Evolutionary conservation across 2,113 vertebrate species (phyloP), one percentile per base, ranked within the genome.

Genomic region (Ceratotherium simum): DNA sequence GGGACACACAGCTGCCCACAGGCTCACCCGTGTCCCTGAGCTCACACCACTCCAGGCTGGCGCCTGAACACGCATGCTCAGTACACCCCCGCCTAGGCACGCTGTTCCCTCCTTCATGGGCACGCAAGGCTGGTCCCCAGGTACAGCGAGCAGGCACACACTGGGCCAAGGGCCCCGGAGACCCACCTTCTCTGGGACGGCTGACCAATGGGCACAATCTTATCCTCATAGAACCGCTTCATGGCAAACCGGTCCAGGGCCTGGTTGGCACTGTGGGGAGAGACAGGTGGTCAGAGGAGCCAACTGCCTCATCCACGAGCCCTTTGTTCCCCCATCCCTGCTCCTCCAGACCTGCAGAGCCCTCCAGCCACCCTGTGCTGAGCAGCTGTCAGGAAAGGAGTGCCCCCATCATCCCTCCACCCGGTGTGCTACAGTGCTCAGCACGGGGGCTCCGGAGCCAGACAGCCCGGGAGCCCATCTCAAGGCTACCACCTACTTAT

Each of bases 161-260:
- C 72, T 48, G 42, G 31, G 46, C 85, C 12, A 16, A 1, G 2
- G 42, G n/a, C 29, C 62, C 85, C 5, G 6, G 51, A 93, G 31
- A 98, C 99, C 96, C 98, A 99, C 99, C 99, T 99, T 98, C 99
- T 99, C 99, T 99, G 99, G 2, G 99, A 99, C 0, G 99, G 99
- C 95, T 99, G 99, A 11, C 99, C 99, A 58, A 99, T 99, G 5
- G 99, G 99, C 97, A 99, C 99, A 64, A 99, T 99, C 98, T 99
- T 99, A 98, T 99, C 99, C 98, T 99, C 99, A 36, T 99, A 99
- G 98, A 99, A 99, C 39, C 99, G 99, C 98, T 99, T 99, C 99
- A 99, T 99, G 96, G 99, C 99, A 98, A 99, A 99, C 60, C 99
- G 99, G 99, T 99, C 99, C 98, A 99, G 98, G 95, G 99, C 99